Evolutionary conservation across 37 sponge, comb jelly and placozoan genomes (phyloP), one percentile per base, ranked within the genome.

Genomic region (Cladorhizidae sp.): DNA sequence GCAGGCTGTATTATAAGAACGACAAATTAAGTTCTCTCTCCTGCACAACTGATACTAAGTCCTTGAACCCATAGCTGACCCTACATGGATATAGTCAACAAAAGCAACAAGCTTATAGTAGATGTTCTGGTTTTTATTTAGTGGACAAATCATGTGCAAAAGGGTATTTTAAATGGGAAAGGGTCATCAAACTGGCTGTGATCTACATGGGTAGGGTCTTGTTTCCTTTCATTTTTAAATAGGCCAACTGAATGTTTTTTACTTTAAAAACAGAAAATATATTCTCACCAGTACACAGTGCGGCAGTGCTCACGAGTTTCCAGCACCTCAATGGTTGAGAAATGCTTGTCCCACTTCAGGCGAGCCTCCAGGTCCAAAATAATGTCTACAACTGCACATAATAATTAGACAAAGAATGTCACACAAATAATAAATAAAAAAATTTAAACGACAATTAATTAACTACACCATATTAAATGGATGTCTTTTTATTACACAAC

Each of bases 231-330:
- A 45, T 45, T 9, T 61, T 17, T 61, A 54, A n/a, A n/a, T n/a
- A n/a, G 25, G 5, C 6, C 62, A 61, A 59, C 12, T 5, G 17
- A 17, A 36, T 72, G 72, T 45, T 23, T 67, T 8, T 37, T n/a
- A n/a, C n/a, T n/a, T 8, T 39, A 28, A 37, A 36, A 15, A 28
- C 40, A 36, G 18, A 36, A 20, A 14, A 1, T 25, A 20, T 32
- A 11, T 29, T 1, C 77, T 78, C 26, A 88, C 88, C 88, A 88
- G 79, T 88, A 88, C 20, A 88, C 72, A 11, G 82, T 73, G 25
- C 83, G 82, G 79, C 71, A 72, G 67, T 77, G 61, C 9, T 59
- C 57, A 64, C 82, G 83, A 29, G 74, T 58, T 39, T 88, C 88
- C 15, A 88, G 26, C 12, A 82, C 76, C 37, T 88, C 83, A 37